These are phyloP conservation scores for Bombus turneri DNA, from an alignment of 1,140 invertebrate genomes.

Conservation along the genomic window DNA sequence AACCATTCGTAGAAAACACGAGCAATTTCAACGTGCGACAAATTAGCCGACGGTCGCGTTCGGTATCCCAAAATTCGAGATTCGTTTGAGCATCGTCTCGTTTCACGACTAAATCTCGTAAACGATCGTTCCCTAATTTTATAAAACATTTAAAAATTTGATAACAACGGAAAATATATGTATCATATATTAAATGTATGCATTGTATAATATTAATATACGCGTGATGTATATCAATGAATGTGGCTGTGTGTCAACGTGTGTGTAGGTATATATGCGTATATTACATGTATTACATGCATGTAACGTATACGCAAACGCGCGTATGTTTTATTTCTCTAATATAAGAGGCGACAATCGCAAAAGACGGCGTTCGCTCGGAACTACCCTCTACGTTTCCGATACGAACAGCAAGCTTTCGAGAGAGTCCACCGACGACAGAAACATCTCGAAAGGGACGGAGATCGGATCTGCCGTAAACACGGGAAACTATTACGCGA, in stretches of 20 bases:
- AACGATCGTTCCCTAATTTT: slow-evolving; percentile 25
- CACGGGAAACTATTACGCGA: neutral
- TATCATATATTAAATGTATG: neutral
- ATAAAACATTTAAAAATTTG: slow-evolving; percentile 45
- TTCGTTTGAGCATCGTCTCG: slow-evolving; percentile 38
- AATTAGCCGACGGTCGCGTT: neutral
- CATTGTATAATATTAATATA: neutral
- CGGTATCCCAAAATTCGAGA: neutral
- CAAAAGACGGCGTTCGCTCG: neutral
- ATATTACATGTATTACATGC: neutral
- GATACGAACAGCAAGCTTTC: neutral
- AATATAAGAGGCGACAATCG: neutral
- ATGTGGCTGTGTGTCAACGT: neutral
- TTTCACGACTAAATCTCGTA: slow-evolving; percentile 5
- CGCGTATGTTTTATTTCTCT: neutral
- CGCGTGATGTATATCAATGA: neutral
- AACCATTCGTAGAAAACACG: slow-evolving; percentile 15
- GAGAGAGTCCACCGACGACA: neutral
- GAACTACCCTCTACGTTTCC: neutral
- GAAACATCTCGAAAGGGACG: neutral
- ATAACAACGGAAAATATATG: slow-evolving; percentile 48
- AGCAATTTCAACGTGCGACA: neutral
- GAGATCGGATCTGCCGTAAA: neutral
- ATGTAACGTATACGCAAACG: neutral
- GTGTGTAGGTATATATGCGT: neutral